A percentile compares a stretch with the other conserved stretches of the same genome.
phyloP scores from a whole-genome alignment of 2,797 vertebrate genomes.

The Manis javanica region DNA sequence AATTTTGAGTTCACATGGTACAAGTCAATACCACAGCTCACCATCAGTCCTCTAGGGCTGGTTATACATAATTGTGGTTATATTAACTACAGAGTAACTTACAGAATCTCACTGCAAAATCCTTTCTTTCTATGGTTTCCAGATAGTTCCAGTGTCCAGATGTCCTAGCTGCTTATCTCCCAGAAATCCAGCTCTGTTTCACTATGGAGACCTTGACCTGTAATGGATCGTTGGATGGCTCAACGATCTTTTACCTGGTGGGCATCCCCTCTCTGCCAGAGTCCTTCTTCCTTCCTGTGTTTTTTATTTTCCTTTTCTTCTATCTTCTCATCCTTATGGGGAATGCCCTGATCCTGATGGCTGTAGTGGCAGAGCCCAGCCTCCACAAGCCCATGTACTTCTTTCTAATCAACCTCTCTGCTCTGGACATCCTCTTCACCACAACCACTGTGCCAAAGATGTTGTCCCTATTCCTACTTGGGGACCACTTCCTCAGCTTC shows the following conservation, averaged over 20 bases:
- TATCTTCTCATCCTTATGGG: slow-evolving; percentile 74
- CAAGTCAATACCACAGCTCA: neutral
- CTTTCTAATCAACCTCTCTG: slow-evolving; percentile 79
- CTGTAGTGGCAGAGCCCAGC: slow-evolving; percentile 17
- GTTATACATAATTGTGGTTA: neutral
- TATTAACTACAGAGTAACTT: neutral
- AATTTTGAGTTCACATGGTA: neutral
- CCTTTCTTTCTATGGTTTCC: slow-evolving; percentile 15
- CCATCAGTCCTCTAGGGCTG: neutral
- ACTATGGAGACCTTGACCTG: slow-evolving; percentile 57
- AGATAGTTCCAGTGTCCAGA: slow-evolving; percentile 9
- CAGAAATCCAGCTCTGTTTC: neutral
- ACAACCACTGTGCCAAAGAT: slow-evolving; percentile 80
- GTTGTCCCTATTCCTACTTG: slow-evolving; percentile 65
- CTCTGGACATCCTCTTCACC: slow-evolving; percentile 78
- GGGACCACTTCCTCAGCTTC: slow-evolving; percentile 65
- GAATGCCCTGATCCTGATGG: slow-evolving; percentile 69
- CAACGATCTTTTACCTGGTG: slow-evolving; percentile 72
- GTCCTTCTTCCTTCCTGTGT: slow-evolving; percentile 67
- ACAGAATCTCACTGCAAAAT: neutral
- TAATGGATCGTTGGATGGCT: slow-evolving; percentile 57
- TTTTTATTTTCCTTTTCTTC: slow-evolving; percentile 72
- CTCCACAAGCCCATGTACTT: slow-evolving; percentile 83
- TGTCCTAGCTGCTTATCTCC: neutral
- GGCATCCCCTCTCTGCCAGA: slow-evolving; percentile 77